These are phyloP conservation scores for Limnephilus rhombicus DNA, from an alignment of 2,888 invertebrate species.

Conservation along the genomic window DNA sequence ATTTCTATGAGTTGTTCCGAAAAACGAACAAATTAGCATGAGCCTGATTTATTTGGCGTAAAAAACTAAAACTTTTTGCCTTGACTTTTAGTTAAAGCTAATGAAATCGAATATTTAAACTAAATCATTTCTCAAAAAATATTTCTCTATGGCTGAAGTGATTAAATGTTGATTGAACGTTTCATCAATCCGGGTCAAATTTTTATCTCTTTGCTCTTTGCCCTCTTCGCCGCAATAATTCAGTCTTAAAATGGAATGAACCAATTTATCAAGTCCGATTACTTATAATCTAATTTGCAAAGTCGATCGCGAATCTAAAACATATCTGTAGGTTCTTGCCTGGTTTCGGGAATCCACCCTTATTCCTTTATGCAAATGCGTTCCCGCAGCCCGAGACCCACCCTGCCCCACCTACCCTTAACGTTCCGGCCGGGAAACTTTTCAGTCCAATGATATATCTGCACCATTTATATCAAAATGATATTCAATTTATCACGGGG, in stretches of 20 bases:
- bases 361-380: slow-evolving; percentile 54
- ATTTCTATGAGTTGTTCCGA: too few species aligned
- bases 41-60: too few species aligned
- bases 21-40: too few species aligned
- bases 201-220: not conserved
- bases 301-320: slow-evolving; percentile 18
- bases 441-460: slow-evolving; percentile 63
- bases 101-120: not conserved
- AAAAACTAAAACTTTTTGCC: too few species aligned
- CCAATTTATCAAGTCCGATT: slow-evolving; percentile 24
- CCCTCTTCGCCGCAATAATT: slow-evolving; percentile 5
- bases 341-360: slow-evolving; percentile 26
- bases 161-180: not conserved
- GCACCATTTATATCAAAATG: slow-evolving; percentile 65
- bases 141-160: not conserved
- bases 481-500: slow-evolving; percentile 65
- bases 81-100: too few species aligned
- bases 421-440: slow-evolving; percentile 51
- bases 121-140: not conserved
- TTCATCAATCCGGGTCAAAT: not conserved
- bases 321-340: slow-evolving; percentile 25
- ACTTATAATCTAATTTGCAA: slow-evolving; percentile 41
- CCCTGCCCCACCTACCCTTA: not conserved
- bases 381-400: slow-evolving; percentile 19
- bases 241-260: slow-evolving; percentile 2